Evolutionary conservation across 2,113 vertebrate genomes (phyloP).

Genomic region (Sarotherodon lohbergeri): DNA sequence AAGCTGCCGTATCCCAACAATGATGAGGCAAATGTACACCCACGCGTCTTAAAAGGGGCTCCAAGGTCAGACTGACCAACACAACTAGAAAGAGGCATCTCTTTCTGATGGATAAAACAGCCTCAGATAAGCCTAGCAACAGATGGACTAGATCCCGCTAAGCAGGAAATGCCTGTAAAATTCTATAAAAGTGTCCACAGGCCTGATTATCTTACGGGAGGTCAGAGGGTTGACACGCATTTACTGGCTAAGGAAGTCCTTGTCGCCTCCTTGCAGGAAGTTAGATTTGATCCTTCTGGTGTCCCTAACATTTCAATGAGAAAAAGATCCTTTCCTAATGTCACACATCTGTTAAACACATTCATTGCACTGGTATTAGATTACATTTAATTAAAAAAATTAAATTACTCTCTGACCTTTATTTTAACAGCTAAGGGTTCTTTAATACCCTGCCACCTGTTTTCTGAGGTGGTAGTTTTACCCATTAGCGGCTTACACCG

Average conservation of each 20-base stretch:
- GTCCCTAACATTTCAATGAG: not conserved
- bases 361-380: not conserved
- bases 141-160: conserved; percentile 38
- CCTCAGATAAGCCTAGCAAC: conserved; percentile 32
- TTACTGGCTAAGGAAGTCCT: not conserved
- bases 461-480: not conserved
- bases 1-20: conserved; percentile 31
- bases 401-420: not conserved
- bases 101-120: conserved; percentile 20
- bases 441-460: not conserved
- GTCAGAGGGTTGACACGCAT: conserved; percentile 7
- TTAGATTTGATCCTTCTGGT: not conserved
- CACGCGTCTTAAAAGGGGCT: conserved; percentile 35
- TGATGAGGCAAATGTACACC: conserved; percentile 18
- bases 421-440: not conserved
- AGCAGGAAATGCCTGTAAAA: conserved; percentile 45
- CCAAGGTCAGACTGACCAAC: conserved; percentile 45
- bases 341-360: not conserved
- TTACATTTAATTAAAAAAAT: not conserved
- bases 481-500: not conserved
- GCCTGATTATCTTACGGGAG: conserved; percentile 18
- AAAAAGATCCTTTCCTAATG: not conserved
- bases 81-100: not conserved
- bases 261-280: not conserved
- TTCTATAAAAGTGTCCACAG: conserved; percentile 42